Conservation (phyloP, 2,113 vertebrate species). For the Elephas maximus region DNA sequence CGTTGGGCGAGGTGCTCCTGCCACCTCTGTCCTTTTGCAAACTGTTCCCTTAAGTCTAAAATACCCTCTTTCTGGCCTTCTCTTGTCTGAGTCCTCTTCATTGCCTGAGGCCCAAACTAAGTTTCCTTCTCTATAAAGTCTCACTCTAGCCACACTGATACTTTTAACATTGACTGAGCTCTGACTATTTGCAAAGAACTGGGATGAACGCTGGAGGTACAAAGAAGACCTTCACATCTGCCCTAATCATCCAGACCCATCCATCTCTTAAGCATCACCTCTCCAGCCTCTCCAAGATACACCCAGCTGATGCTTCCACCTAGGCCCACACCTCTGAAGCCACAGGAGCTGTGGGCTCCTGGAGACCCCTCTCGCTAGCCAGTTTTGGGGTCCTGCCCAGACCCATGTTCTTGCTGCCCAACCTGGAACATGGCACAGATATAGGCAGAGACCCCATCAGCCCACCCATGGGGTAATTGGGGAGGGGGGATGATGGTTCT, state of each 20-base stretch:
- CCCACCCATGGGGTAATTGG: rapidly evolving
- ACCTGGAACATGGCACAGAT: not conserved
- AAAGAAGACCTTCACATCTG: not conserved
- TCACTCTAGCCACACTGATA: not conserved
- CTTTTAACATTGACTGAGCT: not conserved
- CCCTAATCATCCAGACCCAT: not conserved
- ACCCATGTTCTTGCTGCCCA: rapidly evolving
- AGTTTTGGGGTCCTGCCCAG: rapidly evolving
- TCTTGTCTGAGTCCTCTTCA: not conserved
- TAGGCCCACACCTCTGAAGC: not conserved
- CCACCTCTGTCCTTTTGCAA: not conserved
- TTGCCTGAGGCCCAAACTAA: not conserved
- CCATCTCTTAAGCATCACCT: rapidly evolving
- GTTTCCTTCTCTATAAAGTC: not conserved
- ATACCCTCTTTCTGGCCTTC: not conserved
- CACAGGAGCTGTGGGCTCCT: not conserved
- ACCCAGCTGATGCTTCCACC: not conserved
- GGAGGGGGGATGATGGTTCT: not conserved
- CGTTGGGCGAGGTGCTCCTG: rapidly evolving
- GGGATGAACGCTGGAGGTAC: rapidly evolving
- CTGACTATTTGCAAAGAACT: not conserved
- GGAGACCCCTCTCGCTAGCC: not conserved
- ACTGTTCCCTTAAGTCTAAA: not conserved
- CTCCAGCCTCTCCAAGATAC: not conserved
- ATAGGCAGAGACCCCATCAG: not conserved